Conservation (phyloP, 2,797 vertebrate species). For the Coendou prehensilis region DNA sequence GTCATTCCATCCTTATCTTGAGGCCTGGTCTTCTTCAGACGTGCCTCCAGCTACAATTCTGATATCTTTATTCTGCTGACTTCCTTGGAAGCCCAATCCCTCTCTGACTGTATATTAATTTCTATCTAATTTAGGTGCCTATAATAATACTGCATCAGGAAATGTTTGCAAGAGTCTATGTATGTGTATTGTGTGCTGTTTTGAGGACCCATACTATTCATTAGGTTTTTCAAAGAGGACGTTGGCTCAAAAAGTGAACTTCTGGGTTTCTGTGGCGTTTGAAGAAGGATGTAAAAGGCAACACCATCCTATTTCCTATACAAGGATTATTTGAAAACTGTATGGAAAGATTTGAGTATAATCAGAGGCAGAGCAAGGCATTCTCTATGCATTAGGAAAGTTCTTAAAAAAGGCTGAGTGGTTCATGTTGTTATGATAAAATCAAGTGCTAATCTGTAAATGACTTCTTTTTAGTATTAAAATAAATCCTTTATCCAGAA, state of each 20-base stretch:
- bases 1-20: neutral
- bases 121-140: neutral
- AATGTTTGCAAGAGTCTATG: constrained; percentile 8
- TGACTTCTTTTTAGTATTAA: constrained; percentile 71
- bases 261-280: neutral
- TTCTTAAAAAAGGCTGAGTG: constrained; percentile 60
- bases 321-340: constrained; percentile 55
- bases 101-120: neutral
- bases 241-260: neutral
- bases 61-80: neutral
- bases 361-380: constrained; percentile 68
- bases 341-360: neutral
- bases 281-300: neutral
- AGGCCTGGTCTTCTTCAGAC: neutral
- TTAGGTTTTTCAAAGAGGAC: neutral
- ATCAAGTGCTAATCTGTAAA: constrained; percentile 74
- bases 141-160: neutral
- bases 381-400: constrained; percentile 64
- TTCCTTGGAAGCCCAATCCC: neutral
- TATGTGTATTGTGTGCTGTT: neutral
- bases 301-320: neutral
- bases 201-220: neutral
- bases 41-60: neutral
- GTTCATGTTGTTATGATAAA: constrained; percentile 66
- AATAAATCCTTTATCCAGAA: constrained; percentile 77